phyloP scores from a whole-genome alignment of 2,888 invertebrate genomes.

The Esperia sulphurella region DNA sequence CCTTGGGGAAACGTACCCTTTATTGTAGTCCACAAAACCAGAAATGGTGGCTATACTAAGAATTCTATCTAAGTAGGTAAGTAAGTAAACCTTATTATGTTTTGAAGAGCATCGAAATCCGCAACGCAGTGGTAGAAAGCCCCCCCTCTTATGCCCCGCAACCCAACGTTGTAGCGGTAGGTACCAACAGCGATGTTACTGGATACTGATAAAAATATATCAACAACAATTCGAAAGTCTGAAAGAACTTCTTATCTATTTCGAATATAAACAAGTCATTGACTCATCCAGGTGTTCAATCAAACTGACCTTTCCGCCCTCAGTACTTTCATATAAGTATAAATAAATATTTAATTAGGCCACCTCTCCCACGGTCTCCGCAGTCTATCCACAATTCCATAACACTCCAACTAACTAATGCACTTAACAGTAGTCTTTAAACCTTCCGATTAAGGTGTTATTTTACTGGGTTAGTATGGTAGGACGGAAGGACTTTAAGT shows the following conservation, averaged over 20 bases:
- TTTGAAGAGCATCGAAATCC: too few relatives aligned
- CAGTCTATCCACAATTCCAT: slow-evolving; percentile 6
- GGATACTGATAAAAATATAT: too few relatives aligned
- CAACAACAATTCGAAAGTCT: not conserved
- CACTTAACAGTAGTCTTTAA: not conserved
- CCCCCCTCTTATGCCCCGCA: too few relatives aligned
- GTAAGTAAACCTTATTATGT: too few relatives aligned
- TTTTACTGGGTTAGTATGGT: not conserved
- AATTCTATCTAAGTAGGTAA: not conserved
- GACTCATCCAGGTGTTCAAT: slow-evolving; percentile 51
- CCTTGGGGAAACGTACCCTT: too few relatives aligned
- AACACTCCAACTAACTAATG: not conserved
- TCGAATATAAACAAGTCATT: slow-evolving; percentile 9
- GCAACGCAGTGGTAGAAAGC: too few relatives aligned
- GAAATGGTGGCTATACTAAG: too few relatives aligned
- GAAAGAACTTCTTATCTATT: slow-evolving; percentile 3
- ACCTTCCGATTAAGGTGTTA: not conserved
- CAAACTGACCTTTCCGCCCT: slow-evolving; percentile 45
- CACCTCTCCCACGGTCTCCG: slow-evolving; percentile 65
- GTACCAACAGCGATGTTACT: too few relatives aligned
- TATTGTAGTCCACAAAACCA: too few relatives aligned
- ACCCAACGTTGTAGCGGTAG: too few relatives aligned
- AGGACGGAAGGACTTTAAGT: too few relatives aligned
- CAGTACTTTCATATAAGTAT: slow-evolving; percentile 20
- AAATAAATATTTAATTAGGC: slow-evolving; percentile 70